Conservation (phyloP, 2,797 vertebrate species). For the Phrynocephalus guinanensis region DNA sequence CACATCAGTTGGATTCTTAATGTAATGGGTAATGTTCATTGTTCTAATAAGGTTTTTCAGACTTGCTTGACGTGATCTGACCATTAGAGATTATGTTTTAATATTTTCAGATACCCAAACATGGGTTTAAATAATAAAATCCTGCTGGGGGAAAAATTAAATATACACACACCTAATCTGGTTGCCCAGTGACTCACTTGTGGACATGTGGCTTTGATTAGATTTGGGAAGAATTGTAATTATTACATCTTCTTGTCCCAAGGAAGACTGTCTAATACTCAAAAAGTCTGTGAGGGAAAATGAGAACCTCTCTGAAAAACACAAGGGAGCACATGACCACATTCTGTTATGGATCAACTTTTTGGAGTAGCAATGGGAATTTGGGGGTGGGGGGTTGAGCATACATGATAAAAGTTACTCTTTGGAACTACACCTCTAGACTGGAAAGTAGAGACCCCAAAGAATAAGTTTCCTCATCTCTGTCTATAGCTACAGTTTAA, state of each 20-base stretch:
- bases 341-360: neutral
- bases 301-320: neutral
- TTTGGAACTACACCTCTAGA: no score
- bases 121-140: slow-evolving; percentile 50
- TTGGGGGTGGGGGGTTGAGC: no score
- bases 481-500: no score
- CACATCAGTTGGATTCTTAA: slow-evolving; percentile 29
- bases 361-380: neutral
- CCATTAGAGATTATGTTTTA: slow-evolving; percentile 51
- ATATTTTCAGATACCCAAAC: slow-evolving; percentile 42
- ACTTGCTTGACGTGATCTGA: slow-evolving; percentile 18
- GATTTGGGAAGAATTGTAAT: slow-evolving; percentile 43
- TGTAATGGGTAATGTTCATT: neutral
- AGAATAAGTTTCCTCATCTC: no score
- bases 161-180: slow-evolving; percentile 26
- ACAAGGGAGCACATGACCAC: no score
- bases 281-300: neutral
- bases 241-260: slow-evolving; percentile 26
- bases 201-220: slow-evolving; percentile 39
- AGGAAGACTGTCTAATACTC: neutral
- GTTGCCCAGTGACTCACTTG: slow-evolving; percentile 32
- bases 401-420: no score
- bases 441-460: no score
- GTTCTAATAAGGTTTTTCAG: slow-evolving; percentile 35
- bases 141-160: neutral